Evolutionary conservation across 1,140 invertebrate species (phyloP).

Genomic region (Diorhabda carinulata): DNA sequence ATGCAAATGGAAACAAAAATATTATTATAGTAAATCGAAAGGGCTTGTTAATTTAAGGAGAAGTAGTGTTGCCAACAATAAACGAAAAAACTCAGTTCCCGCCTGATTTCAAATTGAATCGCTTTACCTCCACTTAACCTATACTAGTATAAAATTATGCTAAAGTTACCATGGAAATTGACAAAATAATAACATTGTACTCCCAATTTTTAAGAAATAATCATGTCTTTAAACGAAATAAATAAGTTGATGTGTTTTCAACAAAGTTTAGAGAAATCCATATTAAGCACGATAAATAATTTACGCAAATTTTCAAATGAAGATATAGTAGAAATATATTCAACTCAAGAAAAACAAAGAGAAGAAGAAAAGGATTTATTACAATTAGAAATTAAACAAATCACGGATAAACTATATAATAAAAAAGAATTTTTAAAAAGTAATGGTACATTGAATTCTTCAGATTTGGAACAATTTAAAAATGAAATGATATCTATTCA

Average conservation of each 20-base stretch:
- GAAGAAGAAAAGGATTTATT: neutral
- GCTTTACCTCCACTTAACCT: too few relatives aligned
- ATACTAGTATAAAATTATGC: too few relatives aligned
- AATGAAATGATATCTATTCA: constrained; percentile 47
- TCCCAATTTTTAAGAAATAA: too few relatives aligned
- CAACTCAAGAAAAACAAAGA: neutral
- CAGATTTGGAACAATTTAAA: constrained; percentile 47
- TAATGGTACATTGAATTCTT: constrained; percentile 17
- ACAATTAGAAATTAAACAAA: neutral
- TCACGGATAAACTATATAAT: neutral
- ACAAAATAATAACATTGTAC: too few relatives aligned
- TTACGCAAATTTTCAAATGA: constrained; percentile 1
- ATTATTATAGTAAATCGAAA: too few relatives aligned
- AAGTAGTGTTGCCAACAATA: too few relatives aligned
- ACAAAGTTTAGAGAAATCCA: constrained; percentile 14
- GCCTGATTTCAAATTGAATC: too few relatives aligned
- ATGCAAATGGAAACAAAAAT: too few relatives aligned
- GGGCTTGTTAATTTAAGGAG: too few relatives aligned
- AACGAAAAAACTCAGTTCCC: too few relatives aligned
- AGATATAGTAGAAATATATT: neutral
- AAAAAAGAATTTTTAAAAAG: constrained; percentile 18
- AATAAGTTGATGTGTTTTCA: constrained; percentile 11
- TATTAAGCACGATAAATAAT: neutral
- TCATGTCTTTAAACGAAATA: neutral
- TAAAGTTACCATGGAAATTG: too few relatives aligned